Conservation (phyloP, 2,113 vertebrate genomes). For the mouse (Mus musculus) region DNA sequence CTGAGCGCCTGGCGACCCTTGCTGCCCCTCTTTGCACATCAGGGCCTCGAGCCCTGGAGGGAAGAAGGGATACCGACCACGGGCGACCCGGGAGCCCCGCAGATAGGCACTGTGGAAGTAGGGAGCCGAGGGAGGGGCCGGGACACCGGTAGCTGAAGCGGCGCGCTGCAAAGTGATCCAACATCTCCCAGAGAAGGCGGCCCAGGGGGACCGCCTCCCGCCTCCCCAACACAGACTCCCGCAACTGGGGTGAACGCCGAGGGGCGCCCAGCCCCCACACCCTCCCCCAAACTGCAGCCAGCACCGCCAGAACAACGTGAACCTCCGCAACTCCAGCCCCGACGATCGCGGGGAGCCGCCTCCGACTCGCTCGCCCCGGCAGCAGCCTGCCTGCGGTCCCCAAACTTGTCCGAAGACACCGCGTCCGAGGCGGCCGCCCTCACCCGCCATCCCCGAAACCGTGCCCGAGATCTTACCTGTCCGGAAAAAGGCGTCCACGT, state of each 20-base stretch:
- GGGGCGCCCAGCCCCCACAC: slow-evolving; percentile 76
- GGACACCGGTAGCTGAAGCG: slow-evolving; percentile 62
- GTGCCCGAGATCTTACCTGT: slow-evolving; percentile 87
- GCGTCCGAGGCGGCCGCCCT: slow-evolving; percentile 45
- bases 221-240: slow-evolving; percentile 62
- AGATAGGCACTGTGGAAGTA: slow-evolving; percentile 40
- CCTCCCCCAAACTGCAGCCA: slow-evolving; percentile 59
- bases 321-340: slow-evolving; percentile 70
- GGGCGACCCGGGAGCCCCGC: background rate
- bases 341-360: slow-evolving; percentile 33
- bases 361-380: slow-evolving; percentile 48
- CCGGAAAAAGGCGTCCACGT: slow-evolving; percentile 94
- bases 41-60: background rate
- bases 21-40: background rate
- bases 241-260: slow-evolving; percentile 62
- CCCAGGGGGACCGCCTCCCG: slow-evolving; percentile 50
- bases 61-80: background rate
- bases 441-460: slow-evolving; percentile 48
- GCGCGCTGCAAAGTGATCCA: slow-evolving; percentile 76
- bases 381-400: slow-evolving; percentile 66
- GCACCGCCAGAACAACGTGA: slow-evolving; percentile 59
- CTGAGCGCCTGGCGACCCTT: slow-evolving; percentile 3
- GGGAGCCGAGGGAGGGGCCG: slow-evolving; percentile 61
- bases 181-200: slow-evolving; percentile 69
- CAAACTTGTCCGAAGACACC: slow-evolving; percentile 77